phyloP scores from a whole-genome alignment of 2,113 vertebrate species.

The Diadophis punctatus region DNA sequence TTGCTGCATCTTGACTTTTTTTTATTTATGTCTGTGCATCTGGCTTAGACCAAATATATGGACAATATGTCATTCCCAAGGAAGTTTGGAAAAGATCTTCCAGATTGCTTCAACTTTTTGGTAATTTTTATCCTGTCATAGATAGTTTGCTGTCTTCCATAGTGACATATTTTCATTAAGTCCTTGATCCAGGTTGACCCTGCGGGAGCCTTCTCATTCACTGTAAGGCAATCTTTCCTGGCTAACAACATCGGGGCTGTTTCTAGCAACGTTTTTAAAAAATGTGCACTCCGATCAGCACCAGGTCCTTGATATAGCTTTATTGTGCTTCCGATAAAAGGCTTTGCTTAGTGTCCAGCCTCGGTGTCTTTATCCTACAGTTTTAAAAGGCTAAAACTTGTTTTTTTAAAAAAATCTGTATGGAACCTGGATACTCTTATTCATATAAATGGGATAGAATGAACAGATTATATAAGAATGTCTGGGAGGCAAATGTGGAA shows the following conservation, averaged over 20 bases:
- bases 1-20: background rate
- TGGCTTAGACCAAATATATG: conserved; percentile 4
- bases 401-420: background rate
- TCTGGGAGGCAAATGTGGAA: background rate
- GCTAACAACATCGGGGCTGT: background rate
- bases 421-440: background rate
- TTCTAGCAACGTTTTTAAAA: background rate
- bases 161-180: conserved; percentile 35
- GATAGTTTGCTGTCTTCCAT: conserved; percentile 24
- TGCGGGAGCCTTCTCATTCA: conserved; percentile 4
- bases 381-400: background rate
- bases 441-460: background rate
- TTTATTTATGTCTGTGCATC: background rate
- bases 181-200: conserved; percentile 35
- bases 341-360: background rate
- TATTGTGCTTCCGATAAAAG: background rate
- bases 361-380: background rate
- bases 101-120: conserved; percentile 28
- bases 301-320: background rate
- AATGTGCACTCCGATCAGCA: background rate
- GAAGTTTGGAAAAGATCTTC: conserved; percentile 31
- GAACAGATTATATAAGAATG: background rate
- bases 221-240: conserved; percentile 26
- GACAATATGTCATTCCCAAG: conserved; percentile 26
- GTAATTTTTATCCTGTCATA: conserved; percentile 27